Percentiles rank a stretch among this genome's conserved stretches.
These are phyloP conservation scores for Spicauda simplicius DNA, from an alignment of 2,888 invertebrate species.

Conservation along the genomic window DNA sequence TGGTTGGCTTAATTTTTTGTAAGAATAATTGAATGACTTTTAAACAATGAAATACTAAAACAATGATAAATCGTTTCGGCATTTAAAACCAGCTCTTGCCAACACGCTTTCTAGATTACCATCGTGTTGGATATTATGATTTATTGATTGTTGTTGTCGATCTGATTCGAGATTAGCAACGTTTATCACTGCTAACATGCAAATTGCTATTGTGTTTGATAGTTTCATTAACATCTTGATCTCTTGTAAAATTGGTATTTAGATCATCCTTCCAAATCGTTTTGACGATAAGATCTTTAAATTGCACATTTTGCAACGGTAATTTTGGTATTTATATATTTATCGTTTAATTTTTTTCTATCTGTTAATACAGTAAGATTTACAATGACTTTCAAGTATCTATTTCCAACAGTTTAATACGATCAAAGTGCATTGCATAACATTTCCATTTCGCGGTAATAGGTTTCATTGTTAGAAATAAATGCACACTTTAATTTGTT, in stretches of 20 bases:
- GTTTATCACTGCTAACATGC: constrained; percentile 22
- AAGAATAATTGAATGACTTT: not conserved
- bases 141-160: constrained; percentile 25
- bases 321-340: too few relatives aligned
- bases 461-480: too few relatives aligned
- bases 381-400: too few relatives aligned
- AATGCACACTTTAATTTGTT: too few relatives aligned
- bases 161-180: constrained; percentile 16
- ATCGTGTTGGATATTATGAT: constrained; percentile 27
- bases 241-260: not conserved
- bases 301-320: too few relatives aligned
- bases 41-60: constrained; percentile 11
- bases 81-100: constrained; percentile 7
- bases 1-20: not conserved
- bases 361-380: too few relatives aligned
- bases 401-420: too few relatives aligned
- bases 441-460: too few relatives aligned
- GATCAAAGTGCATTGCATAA: too few relatives aligned
- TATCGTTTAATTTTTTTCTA: too few relatives aligned
- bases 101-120: constrained; percentile 30
- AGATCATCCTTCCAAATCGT: too few relatives aligned
- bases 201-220: constrained; percentile 30
- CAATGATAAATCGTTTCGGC: not conserved
- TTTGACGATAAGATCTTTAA: too few relatives aligned
- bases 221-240: constrained; percentile 27